Evolutionary conservation across 2,888 invertebrate species (phyloP), one percentile per base, ranked within the genome.

Genomic region (Taphrorychus bicolor): DNA sequence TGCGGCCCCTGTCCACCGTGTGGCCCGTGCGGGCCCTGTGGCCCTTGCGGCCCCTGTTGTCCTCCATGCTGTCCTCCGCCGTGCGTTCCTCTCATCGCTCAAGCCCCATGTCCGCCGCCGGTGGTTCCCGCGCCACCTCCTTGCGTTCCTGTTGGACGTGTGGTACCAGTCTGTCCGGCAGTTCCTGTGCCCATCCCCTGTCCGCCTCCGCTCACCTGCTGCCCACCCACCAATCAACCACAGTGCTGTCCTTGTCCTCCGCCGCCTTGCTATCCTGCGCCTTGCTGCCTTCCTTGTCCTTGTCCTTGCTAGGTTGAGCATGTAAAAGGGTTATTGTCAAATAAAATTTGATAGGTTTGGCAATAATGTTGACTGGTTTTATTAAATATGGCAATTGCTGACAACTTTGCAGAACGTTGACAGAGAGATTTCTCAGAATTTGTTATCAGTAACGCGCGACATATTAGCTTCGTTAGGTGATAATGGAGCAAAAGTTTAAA

Each of bases 231-330:
- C 19, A 61, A 65, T 54, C 69, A 71, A 45, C 51, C 64, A 0
- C 65, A 66, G 16, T 69, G 69, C 32, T 64, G 69, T 70, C 59
- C 75, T 71, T 70, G 70, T 70, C 60, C 72, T n/a, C 72, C 71
- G 11, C 71, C 73, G 3, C 67, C 84, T 40, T 84, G 85, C 64
- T 70, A 61, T 57, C 76, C 76, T 76, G 66, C 73, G 7, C 59
- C 59, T 7, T 70, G 69, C 16, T 66, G 3, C 11, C 7, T 32
- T 32, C 3, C 11, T 32, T 3, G 11, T 32, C 32, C 32, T 32
- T 32, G 32, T n/a, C n/a, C n/a, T n/a, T n/a, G n/a, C n/a, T n/a
- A n/a, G n/a, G n/a, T n/a, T n/a, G n/a, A n/a, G n/a, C n/a, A n/a
- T n/a, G n/a, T n/a, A n/a, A n/a, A n/a, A n/a, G n/a, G n/a, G n/a